Conservation (phyloP, 35 echinoderm and acorn worm genomes). For the Ptychodera flava region DNA sequence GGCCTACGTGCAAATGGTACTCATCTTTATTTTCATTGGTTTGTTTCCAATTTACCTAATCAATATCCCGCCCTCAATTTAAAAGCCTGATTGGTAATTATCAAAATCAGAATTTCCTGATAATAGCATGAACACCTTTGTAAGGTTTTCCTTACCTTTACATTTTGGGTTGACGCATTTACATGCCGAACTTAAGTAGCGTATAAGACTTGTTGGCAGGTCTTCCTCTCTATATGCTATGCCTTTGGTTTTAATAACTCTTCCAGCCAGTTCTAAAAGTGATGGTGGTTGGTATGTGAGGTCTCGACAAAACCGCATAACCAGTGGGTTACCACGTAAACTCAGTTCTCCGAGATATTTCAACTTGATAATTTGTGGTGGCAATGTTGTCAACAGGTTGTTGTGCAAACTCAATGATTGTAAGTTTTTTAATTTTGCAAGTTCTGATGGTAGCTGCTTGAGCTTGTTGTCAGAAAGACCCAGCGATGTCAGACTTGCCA, state of each 20-base stretch:
- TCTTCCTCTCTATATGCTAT: slow-evolving; percentile 28
- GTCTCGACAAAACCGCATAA: slow-evolving; percentile 81
- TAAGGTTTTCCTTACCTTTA: slow-evolving; percentile 66
- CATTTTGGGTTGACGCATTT: slow-evolving; percentile 81
- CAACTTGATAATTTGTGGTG: slow-evolving; percentile 71
- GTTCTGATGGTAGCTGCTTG: slow-evolving; percentile 43
- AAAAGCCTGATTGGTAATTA: too few species aligned
- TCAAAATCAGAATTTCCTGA: too few species aligned
- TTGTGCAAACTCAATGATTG: slow-evolving; percentile 84
- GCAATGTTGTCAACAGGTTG: slow-evolving; percentile 78
- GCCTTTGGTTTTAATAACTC: slow-evolving; percentile 45
- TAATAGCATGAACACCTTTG: too few species aligned
- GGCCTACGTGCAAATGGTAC: too few species aligned
- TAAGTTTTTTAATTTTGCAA: slow-evolving; percentile 47
- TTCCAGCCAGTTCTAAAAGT: slow-evolving; percentile 61
- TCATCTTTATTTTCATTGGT: too few species aligned
- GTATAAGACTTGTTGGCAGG: slow-evolving; percentile 45
- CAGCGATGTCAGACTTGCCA: slow-evolving; percentile 33
- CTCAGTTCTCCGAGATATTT: slow-evolving; percentile 71
- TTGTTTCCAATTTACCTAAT: too few species aligned
- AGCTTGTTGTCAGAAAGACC: slow-evolving; percentile 74
- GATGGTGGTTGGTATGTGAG: slow-evolving; percentile 75
- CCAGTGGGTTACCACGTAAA: slow-evolving; percentile 76
- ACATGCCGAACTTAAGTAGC: slow-evolving; percentile 54
- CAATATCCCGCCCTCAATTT: too few species aligned